These are phyloP conservation scores for Andrena minutula DNA, from an alignment of 2,888 invertebrate species.

Conservation along the genomic window DNA sequence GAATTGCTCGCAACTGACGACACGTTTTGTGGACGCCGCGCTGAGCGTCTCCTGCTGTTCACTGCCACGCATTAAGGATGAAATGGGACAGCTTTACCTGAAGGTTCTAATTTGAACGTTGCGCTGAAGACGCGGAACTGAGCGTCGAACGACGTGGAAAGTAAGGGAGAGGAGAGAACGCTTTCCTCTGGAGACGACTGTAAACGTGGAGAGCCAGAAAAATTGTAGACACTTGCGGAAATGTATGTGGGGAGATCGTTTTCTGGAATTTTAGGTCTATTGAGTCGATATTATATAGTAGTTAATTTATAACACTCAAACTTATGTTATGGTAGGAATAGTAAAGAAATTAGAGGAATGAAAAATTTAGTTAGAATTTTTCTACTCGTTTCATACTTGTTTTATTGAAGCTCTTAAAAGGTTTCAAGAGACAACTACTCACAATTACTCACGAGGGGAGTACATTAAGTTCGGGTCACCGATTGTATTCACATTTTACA, in stretches of 20 bases:
- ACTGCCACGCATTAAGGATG: not conserved
- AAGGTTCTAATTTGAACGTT: conserved; percentile 34
- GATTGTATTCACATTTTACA: too few relatives aligned
- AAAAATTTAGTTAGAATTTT: not conserved
- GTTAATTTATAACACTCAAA: too few relatives aligned
- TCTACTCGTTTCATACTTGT: conserved; percentile 11
- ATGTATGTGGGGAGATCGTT: not conserved
- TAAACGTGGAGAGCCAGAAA: conserved; percentile 44
- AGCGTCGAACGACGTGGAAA: conserved; percentile 10
- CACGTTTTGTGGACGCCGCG: not conserved
- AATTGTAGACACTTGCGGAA: conserved; percentile 19
- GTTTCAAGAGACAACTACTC: conserved; percentile 42
- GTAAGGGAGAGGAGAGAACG: conserved; percentile 21
- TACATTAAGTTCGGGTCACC: too few relatives aligned
- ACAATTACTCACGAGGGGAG: conserved; percentile 28
- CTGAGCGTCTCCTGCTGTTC: not conserved
- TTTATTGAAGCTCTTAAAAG: conserved; percentile 57
- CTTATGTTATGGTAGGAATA: not conserved
- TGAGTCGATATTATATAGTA: not conserved
- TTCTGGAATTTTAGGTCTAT: not conserved
- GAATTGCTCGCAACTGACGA: not conserved
- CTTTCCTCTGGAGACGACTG: conserved; percentile 23
- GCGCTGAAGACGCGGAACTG: conserved; percentile 2
- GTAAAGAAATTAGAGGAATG: not conserved
- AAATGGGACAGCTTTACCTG: conserved; percentile 36